phyloP scores from a whole-genome alignment of 2,797 vertebrate species.

The Peromyscus aztecus region DNA sequence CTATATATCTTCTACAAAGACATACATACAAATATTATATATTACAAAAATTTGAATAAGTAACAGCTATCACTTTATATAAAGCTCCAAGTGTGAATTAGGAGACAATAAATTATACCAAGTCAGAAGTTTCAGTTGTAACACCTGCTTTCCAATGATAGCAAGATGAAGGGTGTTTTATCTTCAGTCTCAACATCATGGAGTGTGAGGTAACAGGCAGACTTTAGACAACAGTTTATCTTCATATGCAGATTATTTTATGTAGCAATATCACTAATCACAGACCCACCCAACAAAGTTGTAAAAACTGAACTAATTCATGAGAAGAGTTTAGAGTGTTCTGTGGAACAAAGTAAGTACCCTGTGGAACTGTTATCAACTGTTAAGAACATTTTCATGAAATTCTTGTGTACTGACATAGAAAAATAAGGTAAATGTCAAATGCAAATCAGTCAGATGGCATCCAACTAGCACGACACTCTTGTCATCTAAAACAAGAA shows the following conservation, averaged over 20 bases:
- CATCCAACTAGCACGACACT: background rate
- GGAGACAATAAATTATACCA: background rate
- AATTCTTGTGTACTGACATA: background rate
- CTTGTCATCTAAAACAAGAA: background rate
- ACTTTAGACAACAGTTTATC: background rate
- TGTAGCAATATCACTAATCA: background rate
- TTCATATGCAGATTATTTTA: background rate
- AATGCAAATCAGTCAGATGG: background rate
- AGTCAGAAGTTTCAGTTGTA: background rate
- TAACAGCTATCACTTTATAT: background rate
- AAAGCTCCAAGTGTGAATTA: background rate
- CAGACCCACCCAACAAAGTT: background rate
- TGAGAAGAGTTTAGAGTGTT: background rate
- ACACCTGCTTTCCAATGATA: background rate
- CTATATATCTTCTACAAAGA: background rate
- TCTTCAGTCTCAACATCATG: background rate
- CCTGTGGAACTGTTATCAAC: background rate
- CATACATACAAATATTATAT: background rate
- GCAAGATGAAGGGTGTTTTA: background rate
- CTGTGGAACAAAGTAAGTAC: background rate
- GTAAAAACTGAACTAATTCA: background rate
- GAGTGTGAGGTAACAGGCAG: background rate
- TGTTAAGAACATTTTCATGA: background rate
- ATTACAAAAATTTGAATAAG: background rate
- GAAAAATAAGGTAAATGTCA: background rate